Evolutionary conservation across 2,797 vertebrate species (phyloP), one percentile per base, ranked within the genome.

Genomic region (Melanogrammus aeglefinus): DNA sequence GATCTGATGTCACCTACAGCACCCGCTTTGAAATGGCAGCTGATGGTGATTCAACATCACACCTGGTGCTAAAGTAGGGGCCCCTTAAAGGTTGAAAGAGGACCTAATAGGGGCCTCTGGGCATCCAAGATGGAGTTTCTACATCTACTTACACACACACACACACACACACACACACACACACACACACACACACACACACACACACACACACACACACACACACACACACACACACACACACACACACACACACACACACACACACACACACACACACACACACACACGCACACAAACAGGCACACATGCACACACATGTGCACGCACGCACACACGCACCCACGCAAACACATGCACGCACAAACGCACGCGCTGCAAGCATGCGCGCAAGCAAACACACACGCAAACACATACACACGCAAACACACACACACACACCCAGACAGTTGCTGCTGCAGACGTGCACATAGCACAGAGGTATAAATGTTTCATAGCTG

Each of bases 401-500:
- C 35, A 76, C 71, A 71, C 74, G 74, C 38, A 16, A 73, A 74
- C 74, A 72, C 47, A 51, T 79, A 24, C 35, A 79, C 86, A 78
- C 80, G 16, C 31, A 36, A 12, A 12, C 18, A 39, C 81, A 79
- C 77, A 72, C 72, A 36, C 75, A 76, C 72, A 74, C 35, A 74
- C 21, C 16, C 66, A 63, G 63, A 39, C 73, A 75, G 7, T 41
- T 41, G 9, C 39, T 13, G 36, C 47, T 39, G 41, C 72, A 33
- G 27, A 71, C 81, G 47, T 1, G 41, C 78, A 73, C 86, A 78
- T 81, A 76, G 33, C 82, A 76, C 33, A n/a, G 88, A 84, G 90
- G 89, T 86, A 92, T 92, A 78, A 92, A 92, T 93, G 92, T 93
- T 94, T 93, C 84, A 94, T 81, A 78, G 81, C 77, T 85, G 89